Base-by-base conservation (phyloP, 2,113 vertebrate genomes). In the Solea senegalensis region DNA sequence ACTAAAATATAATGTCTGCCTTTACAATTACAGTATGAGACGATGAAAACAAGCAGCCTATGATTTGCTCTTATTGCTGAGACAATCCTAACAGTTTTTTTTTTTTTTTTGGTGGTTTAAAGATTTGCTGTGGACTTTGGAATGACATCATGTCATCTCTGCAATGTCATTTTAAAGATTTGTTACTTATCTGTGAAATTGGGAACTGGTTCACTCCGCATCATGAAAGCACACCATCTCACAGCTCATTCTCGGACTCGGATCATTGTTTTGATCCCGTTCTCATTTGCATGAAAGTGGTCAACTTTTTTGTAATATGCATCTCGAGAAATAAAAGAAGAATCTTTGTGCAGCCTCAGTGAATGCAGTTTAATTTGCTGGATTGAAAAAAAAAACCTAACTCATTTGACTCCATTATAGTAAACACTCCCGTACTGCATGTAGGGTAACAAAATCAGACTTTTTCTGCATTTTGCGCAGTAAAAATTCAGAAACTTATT, bases 261-360 rank as follows among this genome's bases (percentile, higher is more conserved):
- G 63, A 13, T 66, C 46, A 56, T 49, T 64, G 65, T 80, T 80
- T 57, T 62, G 53, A 72, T 54, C 75, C 55, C 72, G 43, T 52
- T 52, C 34, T 56, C 60, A 66, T 86, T 86, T 90, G 91, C 91
- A 92, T 92, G 91, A 80, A 82, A 81, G 70, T 70, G 69, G 65
- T 67, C 8, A 9, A 78, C 54, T 70, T 84, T 86, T 91, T 74
- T 44, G 40, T 60, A 52, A 66, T 83, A 66, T 84, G 85, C 86
- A 86, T 89, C 79, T 74, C 21, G 58, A 51, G 72, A 87, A 92
- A 89, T 89, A 89, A 90, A 87, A 74, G 53, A 70, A 50, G 10
- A 77, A 72, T 82, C 81, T 72, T 84, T 79, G 75, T 78, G 67
- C 34, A 75, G n/a, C 15, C 15, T 60, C n/a, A 11, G 7, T 50